phyloP scores from a whole-genome alignment of 1,140 invertebrate genomes.

The Penaeus indicus region DNA sequence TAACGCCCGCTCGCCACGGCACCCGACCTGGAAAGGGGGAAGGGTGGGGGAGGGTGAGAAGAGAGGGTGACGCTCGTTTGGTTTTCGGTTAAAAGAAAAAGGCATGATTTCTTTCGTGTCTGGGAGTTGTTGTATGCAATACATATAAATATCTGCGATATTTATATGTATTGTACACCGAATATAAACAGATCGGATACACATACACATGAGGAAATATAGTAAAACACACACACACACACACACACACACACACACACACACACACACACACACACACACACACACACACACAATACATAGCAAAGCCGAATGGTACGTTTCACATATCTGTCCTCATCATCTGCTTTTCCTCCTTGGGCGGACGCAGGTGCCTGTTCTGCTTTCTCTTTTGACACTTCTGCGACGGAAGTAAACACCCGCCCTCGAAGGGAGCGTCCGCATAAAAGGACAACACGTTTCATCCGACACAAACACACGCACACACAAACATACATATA shows the following conservation, averaged over 20 bases:
- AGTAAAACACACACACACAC: no score
- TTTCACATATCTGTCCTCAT: no score
- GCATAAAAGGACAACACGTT: not conserved
- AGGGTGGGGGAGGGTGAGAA: not conserved
- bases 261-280: not conserved
- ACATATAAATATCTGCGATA: not conserved
- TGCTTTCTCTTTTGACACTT: no score
- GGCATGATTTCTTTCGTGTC: no score
- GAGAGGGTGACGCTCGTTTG: not conserved
- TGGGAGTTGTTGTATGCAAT: not conserved
- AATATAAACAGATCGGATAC: not conserved
- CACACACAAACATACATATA: no score
- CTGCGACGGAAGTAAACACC: no score
- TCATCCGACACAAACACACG: not conserved
- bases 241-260: not conserved
- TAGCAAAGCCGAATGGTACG: no score
- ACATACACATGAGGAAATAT: not conserved
- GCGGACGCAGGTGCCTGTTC: not conserved
- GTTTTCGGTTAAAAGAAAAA: not conserved
- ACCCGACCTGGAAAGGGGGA: not conserved
- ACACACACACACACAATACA: not conserved
- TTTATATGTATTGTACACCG: no score
- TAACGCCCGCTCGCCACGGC: slow-evolving; percentile 37
- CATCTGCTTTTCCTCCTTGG: no score
- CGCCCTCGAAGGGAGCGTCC: not conserved